A percentile compares a stretch with the other conserved stretches of the same genome.
Evolutionary conservation across 2,888 invertebrate species (phyloP).

Genomic region (Trypoxylon attenuatum): DNA sequence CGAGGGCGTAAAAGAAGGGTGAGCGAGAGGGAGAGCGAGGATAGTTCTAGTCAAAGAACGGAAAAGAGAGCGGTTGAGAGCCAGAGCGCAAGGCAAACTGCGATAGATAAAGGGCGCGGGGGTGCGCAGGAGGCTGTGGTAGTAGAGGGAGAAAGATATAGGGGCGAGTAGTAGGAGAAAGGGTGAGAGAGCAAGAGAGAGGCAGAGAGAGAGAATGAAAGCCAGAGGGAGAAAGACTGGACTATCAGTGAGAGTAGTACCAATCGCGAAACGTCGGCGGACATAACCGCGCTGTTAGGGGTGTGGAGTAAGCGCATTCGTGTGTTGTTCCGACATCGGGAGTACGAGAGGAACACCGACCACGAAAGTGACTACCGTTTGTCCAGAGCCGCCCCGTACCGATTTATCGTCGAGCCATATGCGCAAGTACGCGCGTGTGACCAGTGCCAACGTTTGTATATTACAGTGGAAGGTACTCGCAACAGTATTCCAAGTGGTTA

Average conservation of each 20-base stretch:
- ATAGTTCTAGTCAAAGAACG: slow-evolving; percentile 9
- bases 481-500: slow-evolving; percentile 29
- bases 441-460: slow-evolving; percentile 25
- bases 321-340: slow-evolving; percentile 47
- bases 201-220: background rate
- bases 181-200: slow-evolving; percentile 25
- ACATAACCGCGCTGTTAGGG: slow-evolving; percentile 52
- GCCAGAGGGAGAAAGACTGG: slow-evolving; percentile 15
- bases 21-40: background rate
- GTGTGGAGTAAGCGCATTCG: slow-evolving; percentile 55
- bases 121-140: background rate
- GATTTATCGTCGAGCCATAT: slow-evolving; percentile 22
- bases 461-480: slow-evolving; percentile 3
- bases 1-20: slow-evolving; percentile 4
- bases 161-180: slow-evolving; percentile 8
- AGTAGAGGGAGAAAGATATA: slow-evolving; percentile 34
- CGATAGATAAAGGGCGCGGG: background rate
- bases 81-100: background rate
- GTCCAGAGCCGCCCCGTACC: slow-evolving; percentile 20
- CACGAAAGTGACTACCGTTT: slow-evolving; percentile 38
- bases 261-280: slow-evolving; percentile 51
- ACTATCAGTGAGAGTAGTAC: slow-evolving; percentile 52
- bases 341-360: slow-evolving; percentile 23
- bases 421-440: slow-evolving; percentile 35
- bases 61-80: background rate